phyloP scores from a whole-genome alignment of 1,140 invertebrate genomes.

The Drosophila erecta region DNA sequence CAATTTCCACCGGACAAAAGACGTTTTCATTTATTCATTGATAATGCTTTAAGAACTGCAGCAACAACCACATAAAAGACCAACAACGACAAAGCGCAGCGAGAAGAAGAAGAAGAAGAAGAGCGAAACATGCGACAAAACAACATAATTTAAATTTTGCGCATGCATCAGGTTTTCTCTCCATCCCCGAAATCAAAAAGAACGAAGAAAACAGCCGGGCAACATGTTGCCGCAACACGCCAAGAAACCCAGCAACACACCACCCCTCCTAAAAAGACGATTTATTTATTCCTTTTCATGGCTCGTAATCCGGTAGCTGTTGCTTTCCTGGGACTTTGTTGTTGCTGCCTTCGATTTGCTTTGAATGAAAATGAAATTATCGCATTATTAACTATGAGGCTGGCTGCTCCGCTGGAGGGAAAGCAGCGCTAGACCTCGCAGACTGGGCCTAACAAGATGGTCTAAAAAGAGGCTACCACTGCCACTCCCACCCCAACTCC shows the following conservation, averaged over 20 bases:
- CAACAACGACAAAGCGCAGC: slow-evolving; percentile 54
- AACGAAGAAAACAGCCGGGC: slow-evolving; percentile 22
- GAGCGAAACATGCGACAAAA: slow-evolving; percentile 83
- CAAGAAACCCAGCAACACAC: slow-evolving; percentile 45
- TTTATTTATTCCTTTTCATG: slow-evolving; percentile 10
- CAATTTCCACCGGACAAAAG: slow-evolving; percentile 65
- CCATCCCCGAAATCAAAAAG: slow-evolving; percentile 10
- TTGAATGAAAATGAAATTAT: slow-evolving; percentile 83
- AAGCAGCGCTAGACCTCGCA: slow-evolving; percentile 6
- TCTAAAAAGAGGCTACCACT: slow-evolving; percentile 28
- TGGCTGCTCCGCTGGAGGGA: slow-evolving; percentile 9
- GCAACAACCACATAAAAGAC: slow-evolving; percentile 8
- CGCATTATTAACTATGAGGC: slow-evolving; percentile 80
- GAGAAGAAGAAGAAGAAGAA: slow-evolving; percentile 57
- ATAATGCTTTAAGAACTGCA: slow-evolving; percentile 62
- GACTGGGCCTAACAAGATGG: slow-evolving; percentile 69
- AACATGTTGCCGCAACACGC: slow-evolving; percentile 80
- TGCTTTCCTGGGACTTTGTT: slow-evolving; percentile 20
- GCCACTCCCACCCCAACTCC: slow-evolving; percentile 14
- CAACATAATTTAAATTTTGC: slow-evolving; percentile 84
- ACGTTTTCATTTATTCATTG: slow-evolving; percentile 83
- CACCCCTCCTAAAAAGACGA: neutral
- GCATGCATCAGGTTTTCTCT: slow-evolving; percentile 62
- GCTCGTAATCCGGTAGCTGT: slow-evolving; percentile 69
- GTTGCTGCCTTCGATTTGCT: slow-evolving; percentile 70